Base-by-base conservation (phyloP, 1,140 invertebrate species). In the Sinonovacula constricta region DNA sequence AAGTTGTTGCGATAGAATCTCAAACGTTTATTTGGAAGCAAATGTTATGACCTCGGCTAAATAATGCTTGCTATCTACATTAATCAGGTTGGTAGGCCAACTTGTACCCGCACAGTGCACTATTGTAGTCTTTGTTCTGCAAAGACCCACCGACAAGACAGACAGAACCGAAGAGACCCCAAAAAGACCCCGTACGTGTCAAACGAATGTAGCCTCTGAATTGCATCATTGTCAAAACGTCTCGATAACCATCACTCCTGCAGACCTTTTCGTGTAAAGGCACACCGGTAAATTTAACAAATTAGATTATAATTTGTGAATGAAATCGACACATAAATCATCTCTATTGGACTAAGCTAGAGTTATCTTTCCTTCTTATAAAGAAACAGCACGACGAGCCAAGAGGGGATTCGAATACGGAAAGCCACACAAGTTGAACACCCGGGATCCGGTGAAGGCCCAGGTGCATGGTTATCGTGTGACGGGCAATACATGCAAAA, bases 301-400 rank as follows among this genome's bases (percentile, higher is more conserved):
- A 63, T 72, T 72, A 49, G 49, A 72, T 51, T 72, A 62, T 26
- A 24, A 62, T 72, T 72, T 72, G 57, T 72, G 59, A 72, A 72
- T 72, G 70, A 63, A 72, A 31, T 26, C 26, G 18, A 18, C 5
- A 60, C 22, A 66, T 66, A 66, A 66, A 66, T 66, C 63, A 66
- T 66, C 39, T 49, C 22, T 66, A 26, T 28, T 22, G 12, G 7
- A 33, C 24, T 66, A 66, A 3, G 63, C 39, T 49, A 5, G 33
- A 10, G 39, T 45, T 45, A 18, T 7, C 39, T 45, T 45, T 7
- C 39, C 39, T n/a, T n/a, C n/a, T n/a, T n/a, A n/a, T n/a, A n/a
- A n/a, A n/a, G n/a, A n/a, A n/a, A n/a, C n/a, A n/a, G n/a, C n/a
- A n/a, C n/a, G n/a, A n/a, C n/a, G n/a, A n/a, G n/a, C n/a, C n/a